Conservation (phyloP, 2,888 invertebrate species). For the Adela reaumurella region DNA sequence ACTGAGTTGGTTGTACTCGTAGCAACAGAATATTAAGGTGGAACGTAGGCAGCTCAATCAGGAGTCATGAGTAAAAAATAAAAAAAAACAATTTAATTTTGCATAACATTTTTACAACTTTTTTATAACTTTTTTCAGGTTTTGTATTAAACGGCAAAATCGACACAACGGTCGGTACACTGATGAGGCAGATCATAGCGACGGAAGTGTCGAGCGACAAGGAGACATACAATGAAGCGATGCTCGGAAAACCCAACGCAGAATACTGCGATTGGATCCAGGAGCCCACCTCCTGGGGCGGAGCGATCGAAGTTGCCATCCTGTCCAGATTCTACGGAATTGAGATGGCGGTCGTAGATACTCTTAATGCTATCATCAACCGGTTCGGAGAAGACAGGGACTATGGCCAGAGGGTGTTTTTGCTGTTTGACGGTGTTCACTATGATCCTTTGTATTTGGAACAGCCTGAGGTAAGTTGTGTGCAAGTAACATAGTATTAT, state of each 20-base stretch:
- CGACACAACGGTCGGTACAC: slow-evolving; percentile 67
- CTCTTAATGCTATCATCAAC: slow-evolving; percentile 84
- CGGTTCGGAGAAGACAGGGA: slow-evolving; percentile 90
- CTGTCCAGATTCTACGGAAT: slow-evolving; percentile 81
- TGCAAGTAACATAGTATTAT: not conserved
- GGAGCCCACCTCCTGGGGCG: slow-evolving; percentile 89
- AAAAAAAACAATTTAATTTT: slow-evolving; percentile 6
- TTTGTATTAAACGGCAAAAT: slow-evolving; percentile 72
- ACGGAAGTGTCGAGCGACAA: slow-evolving; percentile 74
- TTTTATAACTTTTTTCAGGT: slow-evolving; percentile 45
- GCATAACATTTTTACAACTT: slow-evolving; percentile 6
- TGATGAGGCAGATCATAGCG: slow-evolving; percentile 85
- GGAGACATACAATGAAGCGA: slow-evolving; percentile 77
- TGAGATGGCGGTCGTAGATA: slow-evolving; percentile 93
- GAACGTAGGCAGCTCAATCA: no score
- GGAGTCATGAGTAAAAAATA: slow-evolving; percentile 5
- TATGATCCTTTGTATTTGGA: slow-evolving; percentile 93
- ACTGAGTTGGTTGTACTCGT: no score
- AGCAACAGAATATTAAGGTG: no score
- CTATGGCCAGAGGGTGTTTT: slow-evolving; percentile 77
- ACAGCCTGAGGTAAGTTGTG: slow-evolving; percentile 64
- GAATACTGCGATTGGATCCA: slow-evolving; percentile 92
- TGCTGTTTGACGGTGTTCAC: slow-evolving; percentile 94
- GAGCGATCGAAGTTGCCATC: slow-evolving; percentile 91
- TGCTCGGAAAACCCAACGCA: slow-evolving; percentile 77